Evolutionary conservation across 2,113 vertebrate species (phyloP).

Genomic region (Seriola quinqueradiata): DNA sequence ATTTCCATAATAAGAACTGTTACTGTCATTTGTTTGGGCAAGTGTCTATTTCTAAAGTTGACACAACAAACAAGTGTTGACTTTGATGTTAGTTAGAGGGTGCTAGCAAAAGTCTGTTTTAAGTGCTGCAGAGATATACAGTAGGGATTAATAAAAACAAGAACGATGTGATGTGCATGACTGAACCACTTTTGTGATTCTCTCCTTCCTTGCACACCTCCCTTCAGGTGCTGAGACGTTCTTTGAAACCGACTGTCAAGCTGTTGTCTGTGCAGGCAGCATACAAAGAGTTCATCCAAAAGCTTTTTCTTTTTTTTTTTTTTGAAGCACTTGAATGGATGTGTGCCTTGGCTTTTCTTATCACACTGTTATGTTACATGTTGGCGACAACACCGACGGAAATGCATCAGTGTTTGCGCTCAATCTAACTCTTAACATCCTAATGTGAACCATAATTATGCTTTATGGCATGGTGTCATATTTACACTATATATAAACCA

Average conservation of each 20-base stretch:
- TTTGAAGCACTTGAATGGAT: slow-evolving; percentile 50
- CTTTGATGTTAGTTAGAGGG: slow-evolving; percentile 72
- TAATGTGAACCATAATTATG: not conserved
- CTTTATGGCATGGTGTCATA: not conserved
- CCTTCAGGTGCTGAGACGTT: slow-evolving; percentile 81
- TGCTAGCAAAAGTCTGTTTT: slow-evolving; percentile 65
- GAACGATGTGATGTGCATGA: slow-evolving; percentile 82
- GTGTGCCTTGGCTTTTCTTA: slow-evolving; percentile 34
- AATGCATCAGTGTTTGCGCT: not conserved
- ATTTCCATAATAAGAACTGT: slow-evolving; percentile 57
- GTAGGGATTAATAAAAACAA: slow-evolving; percentile 84
- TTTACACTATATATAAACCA: not conserved
- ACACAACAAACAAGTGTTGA: slow-evolving; percentile 65
- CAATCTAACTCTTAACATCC: not conserved
- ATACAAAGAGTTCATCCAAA: slow-evolving; percentile 80
- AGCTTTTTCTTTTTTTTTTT: slow-evolving; percentile 62
- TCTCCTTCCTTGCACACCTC: slow-evolving; percentile 74
- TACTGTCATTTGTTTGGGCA: slow-evolving; percentile 61
- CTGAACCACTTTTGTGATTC: slow-evolving; percentile 82
- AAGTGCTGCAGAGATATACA: slow-evolving; percentile 73
- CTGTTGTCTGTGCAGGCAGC: slow-evolving; percentile 80
- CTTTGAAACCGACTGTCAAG: slow-evolving; percentile 86
- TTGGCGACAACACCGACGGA: slow-evolving; percentile 26
- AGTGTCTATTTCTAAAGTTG: slow-evolving; percentile 66
- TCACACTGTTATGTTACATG: slow-evolving; percentile 2